Percentiles rank a stretch among this genome's conserved stretches.
Conservation (phyloP, 2,797 vertebrate genomes). For the Leucoraja ocellata region DNA sequence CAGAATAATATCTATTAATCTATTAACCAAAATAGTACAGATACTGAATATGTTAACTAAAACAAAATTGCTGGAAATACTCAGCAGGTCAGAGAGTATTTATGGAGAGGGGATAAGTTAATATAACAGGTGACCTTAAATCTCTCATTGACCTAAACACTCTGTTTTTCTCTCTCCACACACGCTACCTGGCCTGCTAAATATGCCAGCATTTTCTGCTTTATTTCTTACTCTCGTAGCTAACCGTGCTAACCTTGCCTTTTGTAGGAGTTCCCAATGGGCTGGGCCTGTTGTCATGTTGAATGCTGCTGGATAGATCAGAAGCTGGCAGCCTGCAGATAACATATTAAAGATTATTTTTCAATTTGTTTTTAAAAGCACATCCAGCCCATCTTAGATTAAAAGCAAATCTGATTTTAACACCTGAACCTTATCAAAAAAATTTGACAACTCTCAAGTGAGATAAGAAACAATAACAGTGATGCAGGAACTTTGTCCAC, state of each 20-base stretch:
- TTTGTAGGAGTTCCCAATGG: slow-evolving; percentile 93
- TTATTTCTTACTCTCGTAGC: background rate
- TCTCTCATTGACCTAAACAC: background rate
- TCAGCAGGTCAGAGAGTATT: no score
- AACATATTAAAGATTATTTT: background rate
- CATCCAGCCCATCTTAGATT: background rate
- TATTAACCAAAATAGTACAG: no score
- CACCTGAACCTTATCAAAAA: background rate
- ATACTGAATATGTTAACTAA: no score
- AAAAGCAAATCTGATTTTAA: background rate
- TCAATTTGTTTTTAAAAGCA: background rate
- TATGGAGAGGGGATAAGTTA: no score
- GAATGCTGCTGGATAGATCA: slow-evolving; percentile 92
- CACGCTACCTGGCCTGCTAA: no score
- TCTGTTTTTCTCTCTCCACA: background rate
- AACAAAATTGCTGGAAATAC: no score
- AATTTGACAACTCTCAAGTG: background rate
- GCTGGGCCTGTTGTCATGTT: slow-evolving; percentile 96
- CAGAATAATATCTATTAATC: no score
- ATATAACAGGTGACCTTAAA: no score
- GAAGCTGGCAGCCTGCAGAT: slow-evolving; percentile 75
- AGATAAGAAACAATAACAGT: background rate
- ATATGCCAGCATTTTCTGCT: background rate
- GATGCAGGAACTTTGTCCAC: background rate
- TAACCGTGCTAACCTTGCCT: slow-evolving; percentile 67